Evolutionary conservation across 2,888 invertebrate species (phyloP).

Genomic region (Philaethria dido): DNA sequence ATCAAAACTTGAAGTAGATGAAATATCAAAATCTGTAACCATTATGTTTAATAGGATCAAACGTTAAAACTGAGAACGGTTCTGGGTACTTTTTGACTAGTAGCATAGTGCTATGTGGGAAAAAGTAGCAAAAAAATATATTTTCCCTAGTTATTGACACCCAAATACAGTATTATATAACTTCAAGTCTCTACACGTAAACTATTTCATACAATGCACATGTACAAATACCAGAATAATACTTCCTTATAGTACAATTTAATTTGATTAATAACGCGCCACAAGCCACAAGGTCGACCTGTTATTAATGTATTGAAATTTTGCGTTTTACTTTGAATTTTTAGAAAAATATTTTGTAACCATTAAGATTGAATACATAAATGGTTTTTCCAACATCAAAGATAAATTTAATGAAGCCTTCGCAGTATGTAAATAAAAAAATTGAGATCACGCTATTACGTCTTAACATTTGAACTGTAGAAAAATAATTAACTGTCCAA

Average conservation of each 20-base stretch:
- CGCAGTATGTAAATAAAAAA: background rate
- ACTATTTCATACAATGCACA: background rate
- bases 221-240: background rate
- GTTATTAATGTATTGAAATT: background rate
- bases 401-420: constrained; percentile 9
- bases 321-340: background rate
- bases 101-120: too few relatives aligned
- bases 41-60: too few relatives aligned
- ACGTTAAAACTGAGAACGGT: too few relatives aligned
- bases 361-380: background rate
- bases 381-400: constrained; percentile 13
- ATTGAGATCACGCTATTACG: background rate
- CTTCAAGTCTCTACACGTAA: background rate
- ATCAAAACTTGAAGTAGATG: too few relatives aligned
- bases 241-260: background rate
- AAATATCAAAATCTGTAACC: too few relatives aligned
- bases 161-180: too few relatives aligned
- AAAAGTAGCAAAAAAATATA: too few relatives aligned
- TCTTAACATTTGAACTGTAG: background rate
- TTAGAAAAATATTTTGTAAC: background rate
- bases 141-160: too few relatives aligned
- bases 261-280: background rate
- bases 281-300: constrained; percentile 2
- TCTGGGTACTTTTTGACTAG: too few relatives aligned
- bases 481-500: background rate